A percentile compares a stretch with the other conserved stretches of the same genome.
Evolutionary conservation across 2,888 invertebrate genomes (phyloP).

Genomic region (Chydorus sphaericus): DNA sequence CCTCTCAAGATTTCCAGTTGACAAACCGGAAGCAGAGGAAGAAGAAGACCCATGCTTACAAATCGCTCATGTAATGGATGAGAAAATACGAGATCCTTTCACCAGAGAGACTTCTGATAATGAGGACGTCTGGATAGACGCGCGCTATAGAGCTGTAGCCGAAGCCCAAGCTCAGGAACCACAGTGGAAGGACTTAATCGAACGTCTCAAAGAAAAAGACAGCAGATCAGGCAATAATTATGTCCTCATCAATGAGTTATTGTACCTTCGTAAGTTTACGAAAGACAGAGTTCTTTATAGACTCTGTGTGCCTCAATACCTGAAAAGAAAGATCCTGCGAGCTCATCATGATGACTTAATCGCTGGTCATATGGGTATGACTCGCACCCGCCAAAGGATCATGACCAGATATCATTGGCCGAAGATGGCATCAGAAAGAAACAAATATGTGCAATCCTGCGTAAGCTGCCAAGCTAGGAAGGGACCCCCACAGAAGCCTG

Average conservation of each 20-base stretch:
- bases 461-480: conserved; percentile 17
- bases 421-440: conserved; percentile 13
- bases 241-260: not conserved
- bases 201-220: not conserved
- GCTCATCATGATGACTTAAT: conserved; percentile 17
- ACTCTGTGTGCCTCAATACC: conserved; percentile 14
- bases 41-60: too few relatives aligned
- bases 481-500: conserved; percentile 3
- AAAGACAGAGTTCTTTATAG: not conserved
- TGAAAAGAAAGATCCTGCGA: conserved; percentile 16
- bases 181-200: not conserved
- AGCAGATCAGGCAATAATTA: not conserved
- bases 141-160: not conserved
- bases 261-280: conserved; percentile 15
- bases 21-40: too few relatives aligned
- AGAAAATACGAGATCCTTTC: too few relatives aligned
- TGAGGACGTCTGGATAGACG: not conserved
- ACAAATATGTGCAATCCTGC: conserved; percentile 16
- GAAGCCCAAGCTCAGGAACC: not conserved
- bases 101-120: not conserved
- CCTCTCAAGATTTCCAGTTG: too few relatives aligned
- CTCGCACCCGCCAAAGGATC: conserved; percentile 14
- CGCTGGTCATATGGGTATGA: conserved; percentile 18
- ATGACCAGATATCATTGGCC: conserved; percentile 18
- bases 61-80: too few relatives aligned